Evolutionary conservation across 1,140 invertebrate species (phyloP), one percentile per base, ranked within the genome.

Genomic region (Tribolium madens): DNA sequence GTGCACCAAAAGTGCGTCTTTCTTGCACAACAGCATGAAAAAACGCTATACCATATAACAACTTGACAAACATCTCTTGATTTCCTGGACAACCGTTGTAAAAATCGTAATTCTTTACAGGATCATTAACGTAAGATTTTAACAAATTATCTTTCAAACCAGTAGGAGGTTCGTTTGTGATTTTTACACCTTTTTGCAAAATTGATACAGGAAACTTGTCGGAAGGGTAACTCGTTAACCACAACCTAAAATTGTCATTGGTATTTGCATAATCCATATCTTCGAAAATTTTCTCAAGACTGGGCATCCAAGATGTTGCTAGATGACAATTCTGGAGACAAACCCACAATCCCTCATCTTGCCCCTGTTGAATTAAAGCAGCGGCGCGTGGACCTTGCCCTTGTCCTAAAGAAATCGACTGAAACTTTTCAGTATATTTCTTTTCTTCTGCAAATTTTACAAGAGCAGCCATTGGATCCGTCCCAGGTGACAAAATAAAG

Each of bases 281-380:
- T 86, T 97, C 92, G 80, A 92, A 93, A 10, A 96, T 88, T 91
- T 90, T 92, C 86, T 96, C 95, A 10, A 96, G 85, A 0, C 85
- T 86, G 0, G 92, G 89, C 92, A 98, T 94, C 96, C 96, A 98
- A 1, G 94, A 95, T 1, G 93, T 92, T 0, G 96, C 95, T 78
- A 98, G 88, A 87, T 98, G 97, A 85, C 96, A 98, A 86, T 98
- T 98, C 87, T 98, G 96, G 52, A 98, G 87, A 84, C 96, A 94
- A 0, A 98, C 93, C 97, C 97, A 98, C 15, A 88, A 88, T 1
- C 95, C 95, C 80, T 91, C 90, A 76, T 89, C 88, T 83, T 94
- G 92, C 2, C 92, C 96, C 76, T 90, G 89, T 83, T 93, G 89
- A 48, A 98, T 96, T 83, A 97, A 88, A 42, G 88, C 88, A 81